Conservation (phyloP, 2,113 vertebrate genomes). For the Syngnathus scovelli region DNA sequence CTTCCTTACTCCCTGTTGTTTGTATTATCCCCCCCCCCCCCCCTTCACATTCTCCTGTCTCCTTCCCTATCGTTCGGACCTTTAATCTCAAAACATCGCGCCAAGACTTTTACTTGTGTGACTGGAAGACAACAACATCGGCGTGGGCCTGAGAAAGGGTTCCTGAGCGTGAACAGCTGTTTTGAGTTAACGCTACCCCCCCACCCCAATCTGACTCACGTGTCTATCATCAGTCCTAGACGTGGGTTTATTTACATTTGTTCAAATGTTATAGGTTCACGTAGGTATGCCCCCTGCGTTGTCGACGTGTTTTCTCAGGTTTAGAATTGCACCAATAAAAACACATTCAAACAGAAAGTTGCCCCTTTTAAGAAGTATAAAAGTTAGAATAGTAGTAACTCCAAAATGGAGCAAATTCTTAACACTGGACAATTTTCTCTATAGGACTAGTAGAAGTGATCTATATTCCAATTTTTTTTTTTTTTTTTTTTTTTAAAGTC, state of each 20-base stretch:
- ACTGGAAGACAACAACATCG: constrained; percentile 24
- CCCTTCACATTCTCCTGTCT: background rate
- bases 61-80: background rate
- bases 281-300: constrained; percentile 26
- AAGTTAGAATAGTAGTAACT: background rate
- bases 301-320: constrained; percentile 34
- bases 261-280: constrained; percentile 20
- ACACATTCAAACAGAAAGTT: constrained; percentile 10
- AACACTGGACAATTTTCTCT: background rate
- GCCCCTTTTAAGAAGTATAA: constrained; percentile 8
- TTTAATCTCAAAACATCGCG: background rate
- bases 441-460: background rate
- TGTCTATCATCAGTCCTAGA: constrained; percentile 33
- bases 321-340: constrained; percentile 18
- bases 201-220: constrained; percentile 8
- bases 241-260: constrained; percentile 47
- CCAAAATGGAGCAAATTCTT: background rate
- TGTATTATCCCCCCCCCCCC: background rate
- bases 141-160: background rate
- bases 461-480: too few relatives aligned
- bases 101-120: constrained; percentile 13
- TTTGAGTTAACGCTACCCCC: constrained; percentile 32
- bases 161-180: background rate
- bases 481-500: too few relatives aligned
- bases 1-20: background rate